Base-by-base conservation (phyloP, 2,797 vertebrate species). In the Lagocephalus sceleratus region DNA sequence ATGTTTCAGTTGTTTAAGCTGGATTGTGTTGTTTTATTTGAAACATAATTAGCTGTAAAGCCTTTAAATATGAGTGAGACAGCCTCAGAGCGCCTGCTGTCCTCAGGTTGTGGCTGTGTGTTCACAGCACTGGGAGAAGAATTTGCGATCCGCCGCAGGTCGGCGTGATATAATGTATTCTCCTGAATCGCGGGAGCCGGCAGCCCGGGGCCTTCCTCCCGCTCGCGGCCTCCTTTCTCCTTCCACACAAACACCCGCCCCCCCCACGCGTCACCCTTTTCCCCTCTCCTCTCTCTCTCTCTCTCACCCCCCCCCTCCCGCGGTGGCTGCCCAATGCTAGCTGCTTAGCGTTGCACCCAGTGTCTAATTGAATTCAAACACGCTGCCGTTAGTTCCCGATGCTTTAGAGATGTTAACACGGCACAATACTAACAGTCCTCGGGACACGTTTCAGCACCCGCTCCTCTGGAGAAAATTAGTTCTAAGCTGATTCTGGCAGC, bases 361-460 rank as follows among this genome's bases (percentile, higher is more conserved):
- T 72, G 74, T 87, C 86, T 90, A 86, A 85, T 89, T 88, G 87
- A 89, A 87, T 79, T 85, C 74, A 76, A 75, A 63, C 71, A 66
- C 71, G 41, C 11, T 1, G 25, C 64, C 45, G 54, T 72, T 82
- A 83, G 83, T 81, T 77, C 56, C 63, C 49, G 71, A 78, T 79
- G 76, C 81, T 79, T 76, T 12, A 53, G 76, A 76, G 81, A 79
- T 86, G 85, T 89, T 88, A 88, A 88, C 86, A 87, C 51, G 79
- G 69, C 73, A 78, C 83, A 86, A 82, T 85, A 62, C 81, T 68
- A 89, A 88, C 81, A 89, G 68, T 77, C 86, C 79, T 57, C 68
- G 20, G 85, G 83, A 86, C 52, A 58, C 70, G 70, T 81, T 84
- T 85, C 79, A 72, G 68, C 78, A 73, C 64, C 44, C 16, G 56